Evolutionary conservation across 2,113 vertebrate species (phyloP).

Genomic region (Upupa epops): DNA sequence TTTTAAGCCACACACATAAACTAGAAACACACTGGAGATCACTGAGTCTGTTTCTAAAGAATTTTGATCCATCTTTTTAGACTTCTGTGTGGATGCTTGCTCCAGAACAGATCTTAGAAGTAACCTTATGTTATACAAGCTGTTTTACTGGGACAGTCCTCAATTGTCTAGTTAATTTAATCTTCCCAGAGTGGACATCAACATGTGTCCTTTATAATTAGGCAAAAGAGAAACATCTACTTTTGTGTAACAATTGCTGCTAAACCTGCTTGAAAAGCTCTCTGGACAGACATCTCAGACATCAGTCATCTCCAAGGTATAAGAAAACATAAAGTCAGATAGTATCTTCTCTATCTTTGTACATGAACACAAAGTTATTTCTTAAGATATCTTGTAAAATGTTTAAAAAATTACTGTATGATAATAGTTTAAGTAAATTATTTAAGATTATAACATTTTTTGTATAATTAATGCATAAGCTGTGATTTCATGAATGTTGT

Average conservation of each 20-base stretch:
- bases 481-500: slow-evolving; percentile 65
- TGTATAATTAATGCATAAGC: slow-evolving; percentile 43
- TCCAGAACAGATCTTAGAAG: not conserved
- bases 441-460: slow-evolving; percentile 23
- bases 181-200: slow-evolving; percentile 5
- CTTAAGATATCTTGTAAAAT: not conserved
- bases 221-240: not conserved
- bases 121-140: slow-evolving; percentile 1
- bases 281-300: not conserved
- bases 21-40: not conserved
- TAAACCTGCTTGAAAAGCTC: not conserved
- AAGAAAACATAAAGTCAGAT: not conserved
- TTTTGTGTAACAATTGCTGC: not conserved
- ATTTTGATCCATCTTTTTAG: not conserved
- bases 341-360: not conserved
- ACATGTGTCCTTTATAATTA: slow-evolving; percentile 12
- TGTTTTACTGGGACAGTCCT: not conserved
- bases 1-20: not conserved
- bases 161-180: not conserved
- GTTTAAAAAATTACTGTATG: not conserved
- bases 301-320: not conserved
- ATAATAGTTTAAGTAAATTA: not conserved
- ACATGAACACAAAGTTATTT: not conserved
- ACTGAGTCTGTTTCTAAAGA: not conserved
- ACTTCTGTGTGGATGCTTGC: not conserved